Evolutionary conservation across 2,113 vertebrate species (phyloP).

Genomic region (Brachyhypopomus occidentalis): DNA sequence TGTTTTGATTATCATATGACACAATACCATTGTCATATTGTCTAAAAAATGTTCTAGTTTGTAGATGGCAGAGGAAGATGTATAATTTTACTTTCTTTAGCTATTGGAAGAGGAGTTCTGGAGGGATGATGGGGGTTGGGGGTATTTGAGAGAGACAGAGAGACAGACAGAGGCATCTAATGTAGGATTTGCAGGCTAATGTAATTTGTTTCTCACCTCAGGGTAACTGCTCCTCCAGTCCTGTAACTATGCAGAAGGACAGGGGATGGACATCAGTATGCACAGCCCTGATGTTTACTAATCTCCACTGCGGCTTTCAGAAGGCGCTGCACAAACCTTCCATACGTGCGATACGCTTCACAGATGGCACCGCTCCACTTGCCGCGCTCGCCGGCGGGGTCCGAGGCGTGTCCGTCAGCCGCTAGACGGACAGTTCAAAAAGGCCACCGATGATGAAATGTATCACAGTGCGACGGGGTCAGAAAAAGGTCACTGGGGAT

Average conservation of each 20-base stretch:
- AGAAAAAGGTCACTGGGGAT: background rate
- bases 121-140: constrained; percentile 54
- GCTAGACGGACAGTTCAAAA: background rate
- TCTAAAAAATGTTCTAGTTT: constrained; percentile 75
- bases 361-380: too few species aligned
- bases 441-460: background rate
- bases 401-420: background rate
- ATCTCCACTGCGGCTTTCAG: constrained; percentile 67
- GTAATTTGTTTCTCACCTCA: constrained; percentile 80
- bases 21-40: constrained; percentile 74
- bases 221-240: constrained; percentile 73
- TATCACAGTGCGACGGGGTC: background rate
- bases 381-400: too few species aligned
- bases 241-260: constrained; percentile 78
- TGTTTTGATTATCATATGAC: constrained; percentile 70
- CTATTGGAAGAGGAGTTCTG: constrained; percentile 65
- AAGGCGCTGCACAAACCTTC: background rate
- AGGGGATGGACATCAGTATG: constrained; percentile 76
- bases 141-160: too few species aligned
- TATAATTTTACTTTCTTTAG: constrained; percentile 71
- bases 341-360: background rate
- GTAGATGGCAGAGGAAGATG: constrained; percentile 68
- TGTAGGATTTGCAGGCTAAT: constrained; percentile 73
- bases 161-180: too few species aligned
- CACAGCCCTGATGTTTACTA: constrained; percentile 77